phyloP scores from a whole-genome alignment of 92 coral and sea anemone species.

The Montipora capitata region DNA sequence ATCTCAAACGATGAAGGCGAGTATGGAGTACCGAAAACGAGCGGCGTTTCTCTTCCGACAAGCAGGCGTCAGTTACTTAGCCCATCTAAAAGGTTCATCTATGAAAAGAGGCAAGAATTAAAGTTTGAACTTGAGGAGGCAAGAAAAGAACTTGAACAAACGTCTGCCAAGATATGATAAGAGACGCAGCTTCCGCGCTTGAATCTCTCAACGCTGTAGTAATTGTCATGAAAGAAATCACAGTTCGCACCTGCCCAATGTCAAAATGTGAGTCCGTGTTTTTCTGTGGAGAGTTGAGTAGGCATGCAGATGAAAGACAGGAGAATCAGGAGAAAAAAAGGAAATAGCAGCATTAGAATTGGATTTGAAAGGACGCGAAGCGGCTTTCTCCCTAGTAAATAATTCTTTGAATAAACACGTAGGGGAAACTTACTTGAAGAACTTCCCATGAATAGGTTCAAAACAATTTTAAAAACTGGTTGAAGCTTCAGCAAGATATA shows the following conservation, averaged over 20 bases:
- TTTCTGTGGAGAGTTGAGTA: constrained; percentile 59
- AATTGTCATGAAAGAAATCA: constrained; percentile 63
- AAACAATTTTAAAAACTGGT: constrained; percentile 57
- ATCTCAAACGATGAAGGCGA: neutral
- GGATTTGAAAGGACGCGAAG: constrained; percentile 38
- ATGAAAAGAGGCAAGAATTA: neutral
- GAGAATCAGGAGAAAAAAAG: constrained; percentile 45
- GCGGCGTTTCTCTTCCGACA: neutral
- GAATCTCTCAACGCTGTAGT: constrained; percentile 30
- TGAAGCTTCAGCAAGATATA: constrained; percentile 62
- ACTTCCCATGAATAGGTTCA: constrained; percentile 25
- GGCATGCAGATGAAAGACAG: constrained; percentile 58
- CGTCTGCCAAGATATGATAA: constrained; percentile 5
- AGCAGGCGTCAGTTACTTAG: neutral
- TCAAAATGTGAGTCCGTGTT: constrained; percentile 46
- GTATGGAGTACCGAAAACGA: neutral
- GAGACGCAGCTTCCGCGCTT: neutral
- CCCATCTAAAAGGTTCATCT: neutral
- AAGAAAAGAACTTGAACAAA: neutral
- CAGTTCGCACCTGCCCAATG: constrained; percentile 41
- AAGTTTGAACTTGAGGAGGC: neutral
- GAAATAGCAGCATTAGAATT: constrained; percentile 42
- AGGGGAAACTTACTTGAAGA: constrained; percentile 50
- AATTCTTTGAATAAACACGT: constrained; percentile 35
- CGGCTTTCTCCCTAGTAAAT: constrained; percentile 30